Percentiles rank a stretch among this genome's conserved stretches.
Conservation (phyloP, 2,888 invertebrate species). For the Cerastoderma edule region DNA sequence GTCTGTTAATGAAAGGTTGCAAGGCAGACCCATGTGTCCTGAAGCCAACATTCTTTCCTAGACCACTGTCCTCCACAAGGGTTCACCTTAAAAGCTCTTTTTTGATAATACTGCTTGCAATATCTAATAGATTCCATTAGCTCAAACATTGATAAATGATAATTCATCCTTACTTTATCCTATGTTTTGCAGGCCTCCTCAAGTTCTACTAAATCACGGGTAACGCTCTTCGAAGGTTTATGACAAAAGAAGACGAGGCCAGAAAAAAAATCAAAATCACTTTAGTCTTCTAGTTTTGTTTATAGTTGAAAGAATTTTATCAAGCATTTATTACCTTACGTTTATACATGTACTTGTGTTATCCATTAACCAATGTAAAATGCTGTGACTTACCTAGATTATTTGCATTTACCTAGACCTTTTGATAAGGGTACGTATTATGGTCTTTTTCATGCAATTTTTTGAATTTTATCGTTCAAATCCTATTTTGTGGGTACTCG, state of each 20-base stretch:
- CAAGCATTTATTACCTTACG: not conserved
- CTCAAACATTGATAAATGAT: too few relatives aligned
- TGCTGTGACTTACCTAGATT: too few relatives aligned
- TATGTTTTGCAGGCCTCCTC: slow-evolving; percentile 89
- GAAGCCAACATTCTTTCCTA: not conserved
- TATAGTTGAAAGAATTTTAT: not conserved
- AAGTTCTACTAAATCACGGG: slow-evolving; percentile 96
- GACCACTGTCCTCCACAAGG: not conserved
- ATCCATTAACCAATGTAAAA: too few relatives aligned
- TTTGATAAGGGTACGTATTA: too few relatives aligned
- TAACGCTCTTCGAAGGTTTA: slow-evolving; percentile 98
- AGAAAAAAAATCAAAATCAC: slow-evolving; percentile 11
- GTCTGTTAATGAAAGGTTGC: too few relatives aligned
- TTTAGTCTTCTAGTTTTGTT: slow-evolving; percentile 7
- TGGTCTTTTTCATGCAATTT: too few relatives aligned
- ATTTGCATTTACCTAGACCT: too few relatives aligned
- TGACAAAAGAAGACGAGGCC: slow-evolving; percentile 84
- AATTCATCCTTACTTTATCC: too few relatives aligned
- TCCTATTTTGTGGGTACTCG: too few relatives aligned
- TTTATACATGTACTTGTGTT: too few relatives aligned
- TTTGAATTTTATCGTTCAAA: too few relatives aligned
- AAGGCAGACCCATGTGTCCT: too few relatives aligned
- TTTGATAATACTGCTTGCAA: not conserved
- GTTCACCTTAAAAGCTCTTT: not conserved
- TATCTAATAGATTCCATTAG: not conserved